These are phyloP conservation scores for Notiomystis cincta DNA, from an alignment of 2,113 vertebrate species.

Conservation along the genomic window DNA sequence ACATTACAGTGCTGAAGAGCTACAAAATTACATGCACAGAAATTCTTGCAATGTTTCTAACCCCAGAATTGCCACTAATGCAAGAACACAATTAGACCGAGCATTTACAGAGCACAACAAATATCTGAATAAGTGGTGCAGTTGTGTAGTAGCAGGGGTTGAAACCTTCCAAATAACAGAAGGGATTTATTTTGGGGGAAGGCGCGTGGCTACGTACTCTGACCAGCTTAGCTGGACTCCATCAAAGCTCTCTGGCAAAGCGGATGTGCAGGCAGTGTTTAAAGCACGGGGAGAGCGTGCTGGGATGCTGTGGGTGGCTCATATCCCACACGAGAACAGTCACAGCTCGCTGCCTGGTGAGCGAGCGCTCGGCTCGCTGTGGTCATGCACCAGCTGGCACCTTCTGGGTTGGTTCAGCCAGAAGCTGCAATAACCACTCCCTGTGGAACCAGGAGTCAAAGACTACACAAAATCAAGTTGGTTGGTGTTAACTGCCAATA, in stretches of 20 bases:
- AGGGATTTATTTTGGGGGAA: constrained; percentile 11
- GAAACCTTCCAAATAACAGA: background rate
- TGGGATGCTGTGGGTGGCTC: background rate
- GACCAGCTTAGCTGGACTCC: background rate
- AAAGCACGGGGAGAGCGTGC: rapidly evolving
- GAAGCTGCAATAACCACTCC: background rate
- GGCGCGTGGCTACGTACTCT: background rate
- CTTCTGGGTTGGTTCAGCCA: background rate
- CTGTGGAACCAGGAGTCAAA: background rate
- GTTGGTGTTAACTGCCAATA: background rate
- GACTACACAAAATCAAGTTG: too few species aligned
- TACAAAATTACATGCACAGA: constrained; percentile 15
- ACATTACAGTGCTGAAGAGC: background rate
- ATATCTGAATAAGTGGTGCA: background rate
- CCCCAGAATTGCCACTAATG: background rate
- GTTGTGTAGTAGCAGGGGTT: background rate
- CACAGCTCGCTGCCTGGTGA: background rate
- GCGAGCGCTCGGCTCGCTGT: rapidly evolving
- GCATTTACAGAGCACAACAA: background rate
- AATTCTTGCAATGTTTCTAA: constrained; percentile 25
- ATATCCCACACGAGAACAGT: background rate
- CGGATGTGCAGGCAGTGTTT: background rate
- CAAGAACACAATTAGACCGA: background rate
- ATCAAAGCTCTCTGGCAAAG: background rate
- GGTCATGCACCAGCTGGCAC: rapidly evolving